Base-by-base conservation (phyloP, 2,888 invertebrate genomes). In the Gasteruption jaculator region DNA sequence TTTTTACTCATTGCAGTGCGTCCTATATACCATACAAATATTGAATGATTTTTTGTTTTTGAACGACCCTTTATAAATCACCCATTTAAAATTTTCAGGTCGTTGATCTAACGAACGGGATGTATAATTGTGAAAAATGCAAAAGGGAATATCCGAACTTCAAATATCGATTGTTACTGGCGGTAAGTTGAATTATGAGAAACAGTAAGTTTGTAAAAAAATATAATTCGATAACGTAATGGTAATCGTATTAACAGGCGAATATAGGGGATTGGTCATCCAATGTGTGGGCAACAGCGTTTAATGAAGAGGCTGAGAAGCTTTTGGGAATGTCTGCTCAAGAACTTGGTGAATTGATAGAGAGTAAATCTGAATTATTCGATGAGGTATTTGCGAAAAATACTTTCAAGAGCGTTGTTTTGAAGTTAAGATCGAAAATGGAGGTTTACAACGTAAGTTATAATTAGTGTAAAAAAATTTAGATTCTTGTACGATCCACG, bases 71-170 rank as follows among this genome's bases (percentile, higher is more conserved):
- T 39, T 36, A 7, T 21, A 29, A n/a, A 26, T 42, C 34, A 30
- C 42, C 39, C 6, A 39, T 49, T 25, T 42, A 15, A 33, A n/a
- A 27, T 26, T 45, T 56, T n/a, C 30, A 71, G 72, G 76, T 96
- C 0, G 74, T 91, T 6, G 94, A 96, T 68, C 81, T 86, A 60
- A 85, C 85, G 49, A 91, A 91, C 60, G 91, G 91, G 0, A 77
- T 84, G 63, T 97, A 82, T 72, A 78, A 92, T 38, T 99, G 99
- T 71, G 97, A 97, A 69, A 97, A 97, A 71, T 99, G 99, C 68
- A 82, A 85, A 60, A 76, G 81, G 39, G 90, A 91, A 51, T 89
- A 79, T 65, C 83, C 86, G 1, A 85, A 85, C 54, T 96, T 83
- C 70, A 91, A 90, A 61, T 91, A 91, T 73, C 79, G 95, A 29